Evolutionary conservation across 1,140 invertebrate species (phyloP).

Genomic region (Lysiphlebus fabarum): DNA sequence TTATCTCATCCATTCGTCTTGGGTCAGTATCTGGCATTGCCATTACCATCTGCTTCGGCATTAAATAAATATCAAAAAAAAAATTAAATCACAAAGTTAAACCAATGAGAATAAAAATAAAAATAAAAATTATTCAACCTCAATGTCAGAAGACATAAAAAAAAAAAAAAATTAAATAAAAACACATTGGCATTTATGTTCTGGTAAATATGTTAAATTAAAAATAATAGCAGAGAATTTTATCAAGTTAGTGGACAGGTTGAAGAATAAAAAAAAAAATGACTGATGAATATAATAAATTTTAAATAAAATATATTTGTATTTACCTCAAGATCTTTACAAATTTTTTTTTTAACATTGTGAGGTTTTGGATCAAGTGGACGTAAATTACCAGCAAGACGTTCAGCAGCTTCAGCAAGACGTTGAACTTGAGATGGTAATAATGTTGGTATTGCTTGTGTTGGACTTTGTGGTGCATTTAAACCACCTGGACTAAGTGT

Average conservation of each 20-base stretch:
- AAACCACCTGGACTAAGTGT: slow-evolving; percentile 46
- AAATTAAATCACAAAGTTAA: slow-evolving; percentile 14
- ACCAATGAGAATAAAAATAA: not conserved
- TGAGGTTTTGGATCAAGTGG: slow-evolving; percentile 83
- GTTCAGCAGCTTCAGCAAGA: slow-evolving; percentile 77
- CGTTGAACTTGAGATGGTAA: slow-evolving; percentile 80
- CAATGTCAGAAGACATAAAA: not conserved
- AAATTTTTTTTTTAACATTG: slow-evolving; percentile 89
- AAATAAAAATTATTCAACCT: not conserved
- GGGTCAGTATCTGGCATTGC: slow-evolving; percentile 86
- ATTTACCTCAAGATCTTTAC: slow-evolving; percentile 82
- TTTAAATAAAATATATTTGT: slow-evolving; percentile 12
- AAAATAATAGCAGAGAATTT: not conserved
- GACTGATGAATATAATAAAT: not conserved
- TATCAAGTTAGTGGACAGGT: not conserved
- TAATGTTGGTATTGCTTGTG: slow-evolving; percentile 72
- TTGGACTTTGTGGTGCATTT: slow-evolving; percentile 57
- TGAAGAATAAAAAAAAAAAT: slow-evolving; percentile 7
- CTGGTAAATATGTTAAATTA: slow-evolving; percentile 6
- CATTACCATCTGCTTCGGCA: slow-evolving; percentile 67
- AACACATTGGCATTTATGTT: slow-evolving; percentile 7
- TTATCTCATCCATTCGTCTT: slow-evolving; percentile 85
- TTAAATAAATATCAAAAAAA: not conserved
- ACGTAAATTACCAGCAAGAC: slow-evolving; percentile 78
- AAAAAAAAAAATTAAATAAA: not conserved